A percentile compares a stretch with the other conserved stretches of the same genome.
phyloP scores from a whole-genome alignment of 2,797 vertebrate genomes.

The Xiphophorus birchmanni region DNA sequence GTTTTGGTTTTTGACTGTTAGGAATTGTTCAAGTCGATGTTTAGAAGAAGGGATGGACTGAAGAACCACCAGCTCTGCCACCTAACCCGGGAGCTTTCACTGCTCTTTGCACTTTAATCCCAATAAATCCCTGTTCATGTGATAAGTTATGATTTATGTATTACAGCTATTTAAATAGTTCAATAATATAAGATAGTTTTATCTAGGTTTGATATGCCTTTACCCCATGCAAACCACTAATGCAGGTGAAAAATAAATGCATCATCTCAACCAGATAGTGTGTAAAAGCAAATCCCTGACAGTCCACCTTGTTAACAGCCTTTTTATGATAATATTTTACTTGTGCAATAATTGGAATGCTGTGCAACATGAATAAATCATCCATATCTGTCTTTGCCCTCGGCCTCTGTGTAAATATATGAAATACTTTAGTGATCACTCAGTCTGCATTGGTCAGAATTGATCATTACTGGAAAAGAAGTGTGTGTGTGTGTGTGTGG shows the following conservation, averaged over 20 bases:
- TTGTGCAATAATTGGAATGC: not conserved
- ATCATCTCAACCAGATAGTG: not conserved
- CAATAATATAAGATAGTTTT: not conserved
- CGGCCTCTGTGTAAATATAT: constrained; percentile 2
- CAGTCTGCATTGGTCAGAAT: not conserved
- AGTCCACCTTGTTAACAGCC: not conserved
- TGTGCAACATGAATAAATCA: constrained; percentile 11
- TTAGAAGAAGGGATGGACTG: not conserved
- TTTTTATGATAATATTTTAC: constrained; percentile 2
- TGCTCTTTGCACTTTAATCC: not conserved
- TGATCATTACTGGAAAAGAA: not conserved
- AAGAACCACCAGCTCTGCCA: not conserved
- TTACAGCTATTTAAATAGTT: not conserved
- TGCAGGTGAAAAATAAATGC: not conserved
- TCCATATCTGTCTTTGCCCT: not conserved
- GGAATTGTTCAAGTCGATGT: not conserved
- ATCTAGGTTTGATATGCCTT: not conserved
- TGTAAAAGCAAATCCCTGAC: constrained; percentile 8
- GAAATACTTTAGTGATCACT: constrained; percentile 2
- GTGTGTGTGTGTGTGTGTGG: not conserved
- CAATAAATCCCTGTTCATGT: not conserved
- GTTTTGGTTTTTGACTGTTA: no score
- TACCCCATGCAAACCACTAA: not conserved
- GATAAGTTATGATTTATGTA: not conserved
- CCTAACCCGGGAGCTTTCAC: not conserved